Evolutionary conservation across 2,888 invertebrate genomes (phyloP).

Genomic region (Gymnoscelis rufifasciata): DNA sequence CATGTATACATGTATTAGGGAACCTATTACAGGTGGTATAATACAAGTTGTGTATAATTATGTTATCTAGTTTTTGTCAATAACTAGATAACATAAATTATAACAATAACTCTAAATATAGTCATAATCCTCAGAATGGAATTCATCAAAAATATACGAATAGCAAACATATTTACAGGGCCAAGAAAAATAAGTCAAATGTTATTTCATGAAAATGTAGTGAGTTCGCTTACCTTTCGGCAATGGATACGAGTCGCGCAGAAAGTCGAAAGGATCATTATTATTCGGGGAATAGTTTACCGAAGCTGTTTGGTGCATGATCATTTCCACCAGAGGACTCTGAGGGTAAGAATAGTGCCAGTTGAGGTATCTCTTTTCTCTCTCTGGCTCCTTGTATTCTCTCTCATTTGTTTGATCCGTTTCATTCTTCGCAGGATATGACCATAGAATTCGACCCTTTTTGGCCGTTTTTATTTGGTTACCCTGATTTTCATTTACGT

Average conservation of each 20-base stretch:
- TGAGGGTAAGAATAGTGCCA: conserved; percentile 51
- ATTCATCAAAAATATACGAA: too few relatives aligned
- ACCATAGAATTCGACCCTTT: conserved; percentile 52
- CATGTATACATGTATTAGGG: too few relatives aligned
- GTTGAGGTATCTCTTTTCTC: conserved; percentile 43
- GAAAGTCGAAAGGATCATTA: conserved; percentile 63
- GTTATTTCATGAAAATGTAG: too few relatives aligned
- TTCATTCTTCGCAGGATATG: conserved; percentile 44
- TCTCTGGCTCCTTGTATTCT: conserved; percentile 6
- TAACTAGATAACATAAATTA: too few relatives aligned
- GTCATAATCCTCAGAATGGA: too few relatives aligned
- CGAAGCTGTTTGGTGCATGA: conserved; percentile 54
- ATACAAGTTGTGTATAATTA: too few relatives aligned
- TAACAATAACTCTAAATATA: too few relatives aligned
- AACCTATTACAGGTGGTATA: too few relatives aligned
- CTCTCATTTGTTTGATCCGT: conserved; percentile 21
- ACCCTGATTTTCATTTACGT: conserved; percentile 12
- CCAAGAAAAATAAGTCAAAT: too few relatives aligned
- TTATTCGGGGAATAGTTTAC: conserved; percentile 46
- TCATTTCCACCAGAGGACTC: conserved; percentile 59
- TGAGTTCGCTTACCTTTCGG: conserved; percentile 59
- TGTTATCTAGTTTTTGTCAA: too few relatives aligned
- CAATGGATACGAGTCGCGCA: conserved; percentile 61
- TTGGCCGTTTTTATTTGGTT: conserved; percentile 25
- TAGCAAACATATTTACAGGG: background rate